Evolutionary conservation across 2,797 vertebrate species (phyloP).

Genomic region (Anabas testudineus): DNA sequence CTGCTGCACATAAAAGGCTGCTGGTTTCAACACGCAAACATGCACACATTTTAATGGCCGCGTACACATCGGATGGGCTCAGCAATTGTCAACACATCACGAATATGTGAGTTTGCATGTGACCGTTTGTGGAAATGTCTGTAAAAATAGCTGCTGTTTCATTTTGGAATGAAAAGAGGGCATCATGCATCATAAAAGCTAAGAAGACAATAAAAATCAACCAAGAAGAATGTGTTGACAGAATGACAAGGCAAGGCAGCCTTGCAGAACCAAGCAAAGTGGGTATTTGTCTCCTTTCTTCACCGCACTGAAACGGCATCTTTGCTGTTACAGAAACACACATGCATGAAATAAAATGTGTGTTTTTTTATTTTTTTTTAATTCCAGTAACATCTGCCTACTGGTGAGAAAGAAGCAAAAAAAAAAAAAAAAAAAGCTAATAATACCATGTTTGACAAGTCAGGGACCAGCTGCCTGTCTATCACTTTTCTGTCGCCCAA

Average conservation of each 20-base stretch:
- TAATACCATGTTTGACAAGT: conserved; percentile 58
- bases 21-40: conserved; percentile 37
- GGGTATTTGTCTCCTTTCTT: conserved; percentile 18
- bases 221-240: conserved; percentile 7
- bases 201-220: conserved; percentile 20
- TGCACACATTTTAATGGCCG: conserved; percentile 31
- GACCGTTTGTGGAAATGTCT: conserved; percentile 23
- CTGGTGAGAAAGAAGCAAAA: conserved; percentile 32
- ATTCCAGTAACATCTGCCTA: conserved; percentile 4
- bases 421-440: too few relatives aligned
- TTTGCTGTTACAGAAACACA: conserved; percentile 1
- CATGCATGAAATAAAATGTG: conserved; percentile 7
- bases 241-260: conserved; percentile 11
- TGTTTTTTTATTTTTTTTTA: conserved; percentile 2
- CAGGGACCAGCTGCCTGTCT: conserved; percentile 58
- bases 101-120: conserved; percentile 43
- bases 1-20: conserved; percentile 1
- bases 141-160: conserved; percentile 46
- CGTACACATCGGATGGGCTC: conserved; percentile 34
- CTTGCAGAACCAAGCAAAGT: conserved; percentile 34
- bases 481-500: conserved; percentile 44
- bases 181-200: neutral
- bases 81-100: conserved; percentile 42
- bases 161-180: conserved; percentile 29
- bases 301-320: neutral